Evolutionary conservation across 2,888 invertebrate genomes (phyloP).

Genomic region (Troides helena): DNA sequence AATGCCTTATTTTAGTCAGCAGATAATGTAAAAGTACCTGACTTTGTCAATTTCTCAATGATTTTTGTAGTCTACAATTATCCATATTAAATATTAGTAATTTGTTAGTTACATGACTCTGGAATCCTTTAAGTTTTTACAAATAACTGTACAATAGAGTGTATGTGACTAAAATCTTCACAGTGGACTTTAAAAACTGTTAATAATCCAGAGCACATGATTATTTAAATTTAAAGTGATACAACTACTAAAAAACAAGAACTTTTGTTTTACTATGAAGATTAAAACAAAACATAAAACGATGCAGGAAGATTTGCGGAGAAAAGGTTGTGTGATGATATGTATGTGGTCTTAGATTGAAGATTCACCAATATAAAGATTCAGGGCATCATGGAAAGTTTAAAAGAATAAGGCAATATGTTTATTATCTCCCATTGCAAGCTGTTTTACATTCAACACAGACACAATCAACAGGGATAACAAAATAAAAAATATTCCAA

Average conservation of each 20-base stretch:
- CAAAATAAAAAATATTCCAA: conserved; percentile 78
- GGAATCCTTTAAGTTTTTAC: too few relatives aligned
- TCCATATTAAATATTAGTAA: too few relatives aligned
- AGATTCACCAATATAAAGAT: conserved; percentile 28
- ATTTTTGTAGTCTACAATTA: too few relatives aligned
- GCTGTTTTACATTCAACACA: conserved; percentile 71
- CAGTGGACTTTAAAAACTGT: too few relatives aligned
- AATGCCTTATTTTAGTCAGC: too few relatives aligned
- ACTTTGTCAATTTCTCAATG: too few relatives aligned
- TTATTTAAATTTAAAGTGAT: too few relatives aligned
- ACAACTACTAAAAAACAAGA: background rate
- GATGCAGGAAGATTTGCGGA: conserved; percentile 8
- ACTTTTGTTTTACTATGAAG: background rate
- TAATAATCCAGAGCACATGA: too few relatives aligned
- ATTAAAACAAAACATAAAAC: conserved; percentile 14
- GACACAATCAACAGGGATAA: conserved; percentile 74
- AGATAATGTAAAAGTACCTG: too few relatives aligned
- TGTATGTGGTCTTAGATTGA: conserved; percentile 17
- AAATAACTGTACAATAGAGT: too few relatives aligned
- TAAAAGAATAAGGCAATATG: conserved; percentile 72
- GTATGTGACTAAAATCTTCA: too few relatives aligned
- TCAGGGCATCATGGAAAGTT: conserved; percentile 66
- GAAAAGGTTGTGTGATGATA: conserved; percentile 14
- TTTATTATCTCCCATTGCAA: conserved; percentile 76
- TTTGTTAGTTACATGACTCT: too few relatives aligned